Evolutionary conservation across 2,888 invertebrate species (phyloP).

Genomic region (Athalia circularis): DNA sequence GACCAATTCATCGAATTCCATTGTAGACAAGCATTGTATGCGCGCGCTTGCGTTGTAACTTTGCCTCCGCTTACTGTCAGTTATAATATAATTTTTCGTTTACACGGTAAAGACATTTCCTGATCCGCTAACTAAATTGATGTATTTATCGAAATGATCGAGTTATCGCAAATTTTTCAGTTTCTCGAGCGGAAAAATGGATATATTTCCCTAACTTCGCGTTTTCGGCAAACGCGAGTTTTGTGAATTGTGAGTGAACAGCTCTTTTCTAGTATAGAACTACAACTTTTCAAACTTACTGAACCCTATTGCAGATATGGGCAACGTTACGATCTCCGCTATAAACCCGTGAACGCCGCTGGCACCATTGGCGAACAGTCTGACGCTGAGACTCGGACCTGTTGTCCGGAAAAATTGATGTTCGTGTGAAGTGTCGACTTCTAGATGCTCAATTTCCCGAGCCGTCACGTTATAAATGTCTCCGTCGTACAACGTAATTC

Average conservation of each 20-base stretch:
- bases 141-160: too few species aligned
- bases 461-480: conserved; percentile 92
- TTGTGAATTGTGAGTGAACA: background rate
- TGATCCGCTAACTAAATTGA: too few species aligned
- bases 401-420: conserved; percentile 85
- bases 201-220: too few species aligned
- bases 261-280: conserved; percentile 27
- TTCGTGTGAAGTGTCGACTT: conserved; percentile 82
- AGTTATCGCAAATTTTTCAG: too few species aligned
- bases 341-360: conserved; percentile 96
- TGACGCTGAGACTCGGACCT: conserved; percentile 89
- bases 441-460: conserved; percentile 82
- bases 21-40: too few species aligned
- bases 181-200: too few species aligned
- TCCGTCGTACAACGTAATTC: conserved; percentile 92
- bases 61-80: too few species aligned
- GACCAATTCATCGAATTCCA: too few species aligned
- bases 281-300: conserved; percentile 78
- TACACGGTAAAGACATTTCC: too few species aligned
- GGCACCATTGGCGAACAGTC: conserved; percentile 95
- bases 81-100: too few species aligned
- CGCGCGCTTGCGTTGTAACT: too few species aligned
- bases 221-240: too few species aligned
- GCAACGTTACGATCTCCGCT: conserved; percentile 96
- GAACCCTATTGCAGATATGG: conserved; percentile 92